A percentile compares a stretch with the other conserved stretches of the same genome.
These are phyloP conservation scores for Gnatocerus cornutus DNA, from an alignment of 2,888 invertebrate genomes.

Conservation along the genomic window DNA sequence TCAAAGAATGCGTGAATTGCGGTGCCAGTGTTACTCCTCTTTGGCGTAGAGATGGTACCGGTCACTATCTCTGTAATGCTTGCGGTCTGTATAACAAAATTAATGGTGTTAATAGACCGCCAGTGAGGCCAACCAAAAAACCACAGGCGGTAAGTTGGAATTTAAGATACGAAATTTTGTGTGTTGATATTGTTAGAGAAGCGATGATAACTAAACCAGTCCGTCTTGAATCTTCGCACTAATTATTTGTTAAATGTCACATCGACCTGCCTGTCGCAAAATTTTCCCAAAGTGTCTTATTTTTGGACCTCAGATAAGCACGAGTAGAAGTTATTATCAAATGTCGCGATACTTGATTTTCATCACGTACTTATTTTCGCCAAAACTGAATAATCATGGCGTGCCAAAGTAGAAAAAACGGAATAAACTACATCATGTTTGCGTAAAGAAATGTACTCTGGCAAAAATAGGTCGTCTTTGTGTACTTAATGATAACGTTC, in stretches of 20 bases:
- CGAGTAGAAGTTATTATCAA: no score
- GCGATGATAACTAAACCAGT: conserved; percentile 16
- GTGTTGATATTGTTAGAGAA: conserved; percentile 24
- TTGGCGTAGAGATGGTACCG: conserved; percentile 90
- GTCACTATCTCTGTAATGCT: conserved; percentile 91
- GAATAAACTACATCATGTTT: conserved; percentile 25
- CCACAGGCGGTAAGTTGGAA: conserved; percentile 74
- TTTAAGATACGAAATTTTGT: conserved; percentile 46
- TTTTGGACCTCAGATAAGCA: no score
- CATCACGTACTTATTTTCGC: conserved; percentile 5
- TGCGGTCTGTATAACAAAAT: conserved; percentile 79
- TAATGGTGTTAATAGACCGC: conserved; percentile 84
- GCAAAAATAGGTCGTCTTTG: conserved; percentile 50
- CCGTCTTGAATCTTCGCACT: background rate
- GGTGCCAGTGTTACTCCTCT: conserved; percentile 81
- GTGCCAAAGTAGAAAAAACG: background rate
- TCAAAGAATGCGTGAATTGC: conserved; percentile 83
- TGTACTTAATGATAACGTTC: conserved; percentile 49
- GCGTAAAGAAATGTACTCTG: conserved; percentile 22
- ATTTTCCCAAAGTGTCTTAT: no score
- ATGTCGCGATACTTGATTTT: conserved; percentile 2
- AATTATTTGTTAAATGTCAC: background rate
- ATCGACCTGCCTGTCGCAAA: background rate
- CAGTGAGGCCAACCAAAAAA: conserved; percentile 80
- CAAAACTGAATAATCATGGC: background rate